Base-by-base conservation (phyloP, 2,888 invertebrate species). In the Conops quadrifasciatus region DNA sequence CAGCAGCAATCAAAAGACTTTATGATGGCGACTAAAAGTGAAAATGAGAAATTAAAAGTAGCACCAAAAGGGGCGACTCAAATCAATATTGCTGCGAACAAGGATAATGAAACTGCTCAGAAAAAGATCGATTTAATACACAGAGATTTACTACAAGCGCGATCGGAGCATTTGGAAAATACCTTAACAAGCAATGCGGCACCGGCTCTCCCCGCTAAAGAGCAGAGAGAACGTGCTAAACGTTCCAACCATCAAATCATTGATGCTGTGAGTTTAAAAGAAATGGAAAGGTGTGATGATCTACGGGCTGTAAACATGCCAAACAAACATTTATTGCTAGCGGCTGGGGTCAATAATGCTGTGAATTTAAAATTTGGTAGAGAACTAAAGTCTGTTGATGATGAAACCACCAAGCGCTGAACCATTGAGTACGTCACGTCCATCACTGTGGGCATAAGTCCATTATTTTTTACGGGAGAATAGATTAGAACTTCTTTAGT, bases 351-450 rank as follows among this genome's bases (percentile, higher is more conserved):
- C 2, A 75, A 72, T 60, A 72, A 74, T 15, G 66, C 70, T 0
- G 58, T 80, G 3, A 77, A 75, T 26, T 67, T 77, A 15, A 80
- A 84, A 72, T 65, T 80, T 62, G 83, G 85, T 21, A 80, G 85
- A 26, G 84, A 85, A 73, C 77, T 85, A 30, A 84, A 85, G 72
- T 82, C 82, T n/a, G 71, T 85, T 16, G 77, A 77, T 7, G 81
- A 82, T 56, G 75, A 76, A 26, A 71, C 75, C n/a, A 68, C 67
- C 64, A 53, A 67, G 36, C 70, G 24, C 65, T 26, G 13, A 36
- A 36, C 9, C 36, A 36, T 36, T 36, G 36, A 36, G 9, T 36
- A 36, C 9, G 9, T n/a, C n/a, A n/a, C n/a, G n/a, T n/a, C n/a
- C n/a, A n/a, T n/a, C n/a, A n/a, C n/a, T n/a, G n/a, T n/a, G n/a